Conservation (phyloP, 2,797 vertebrate genomes). For the Sebastes cheni region DNA sequence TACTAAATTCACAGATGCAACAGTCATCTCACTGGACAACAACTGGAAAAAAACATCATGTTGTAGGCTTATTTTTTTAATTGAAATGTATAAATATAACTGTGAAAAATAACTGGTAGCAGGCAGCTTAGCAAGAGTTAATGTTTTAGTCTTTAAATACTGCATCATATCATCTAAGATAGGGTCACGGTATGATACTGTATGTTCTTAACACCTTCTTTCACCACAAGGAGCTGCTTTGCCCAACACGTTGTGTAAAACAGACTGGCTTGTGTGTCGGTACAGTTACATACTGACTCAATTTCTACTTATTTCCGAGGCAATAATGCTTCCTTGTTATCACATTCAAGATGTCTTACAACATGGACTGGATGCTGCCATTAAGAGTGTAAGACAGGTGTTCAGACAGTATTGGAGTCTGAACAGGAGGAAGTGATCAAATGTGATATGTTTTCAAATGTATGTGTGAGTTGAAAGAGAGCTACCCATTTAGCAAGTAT, state of each 20-base stretch:
- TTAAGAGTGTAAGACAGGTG: slow-evolving; percentile 24
- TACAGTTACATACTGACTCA: background rate
- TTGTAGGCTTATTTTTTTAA: background rate
- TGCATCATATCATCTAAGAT: background rate
- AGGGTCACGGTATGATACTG: background rate
- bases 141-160: background rate
- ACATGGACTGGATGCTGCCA: background rate
- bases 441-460: background rate
- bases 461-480: background rate
- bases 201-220: slow-evolving; percentile 20
- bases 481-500: background rate
- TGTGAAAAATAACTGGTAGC: background rate
- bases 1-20: background rate
- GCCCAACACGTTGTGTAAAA: background rate
- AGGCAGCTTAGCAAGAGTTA: background rate
- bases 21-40: background rate
- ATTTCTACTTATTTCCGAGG: background rate
- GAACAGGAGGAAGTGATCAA: background rate
- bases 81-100: background rate
- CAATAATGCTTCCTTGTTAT: slow-evolving; percentile 29
- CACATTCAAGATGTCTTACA: background rate
- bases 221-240: background rate
- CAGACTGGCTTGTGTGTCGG: background rate
- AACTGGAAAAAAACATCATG: background rate
- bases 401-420: background rate